Percentiles rank a stretch among this genome's conserved stretches.
Evolutionary conservation across 1,140 invertebrate species (phyloP).

Genomic region (Nomia melanderi): DNA sequence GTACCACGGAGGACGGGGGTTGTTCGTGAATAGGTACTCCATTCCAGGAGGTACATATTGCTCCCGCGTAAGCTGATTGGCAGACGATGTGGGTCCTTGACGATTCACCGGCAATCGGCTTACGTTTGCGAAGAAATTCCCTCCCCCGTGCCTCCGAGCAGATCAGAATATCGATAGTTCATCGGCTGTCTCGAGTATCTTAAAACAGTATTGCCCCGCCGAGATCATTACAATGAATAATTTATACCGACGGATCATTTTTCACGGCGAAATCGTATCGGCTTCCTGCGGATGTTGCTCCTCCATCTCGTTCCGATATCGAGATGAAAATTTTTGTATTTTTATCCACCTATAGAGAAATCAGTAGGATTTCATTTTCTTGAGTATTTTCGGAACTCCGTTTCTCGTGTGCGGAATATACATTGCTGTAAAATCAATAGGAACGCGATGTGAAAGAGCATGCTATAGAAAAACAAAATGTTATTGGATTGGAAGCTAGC

Average conservation of each 20-base stretch:
- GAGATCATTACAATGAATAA: slow-evolving; percentile 5
- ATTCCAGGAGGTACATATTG: slow-evolving; percentile 22
- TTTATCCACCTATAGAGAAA: too few relatives aligned
- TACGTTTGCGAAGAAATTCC: slow-evolving; percentile 47
- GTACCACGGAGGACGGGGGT: neutral
- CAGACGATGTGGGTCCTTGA: slow-evolving; percentile 61
- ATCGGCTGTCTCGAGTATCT: slow-evolving; percentile 13
- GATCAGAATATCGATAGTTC: slow-evolving; percentile 56
- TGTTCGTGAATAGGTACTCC: slow-evolving; percentile 15
- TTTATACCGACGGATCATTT: neutral
- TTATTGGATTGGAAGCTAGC: too few relatives aligned
- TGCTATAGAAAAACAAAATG: too few relatives aligned
- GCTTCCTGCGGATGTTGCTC: neutral
- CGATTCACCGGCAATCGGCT: slow-evolving; percentile 61
- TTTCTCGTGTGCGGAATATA: too few relatives aligned
- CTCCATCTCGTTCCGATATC: too few relatives aligned
- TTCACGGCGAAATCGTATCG: neutral
- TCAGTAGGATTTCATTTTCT: too few relatives aligned
- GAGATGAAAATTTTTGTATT: too few relatives aligned
- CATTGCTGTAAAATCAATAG: too few relatives aligned
- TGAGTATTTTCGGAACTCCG: too few relatives aligned
- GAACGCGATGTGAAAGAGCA: too few relatives aligned
- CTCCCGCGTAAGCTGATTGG: slow-evolving; percentile 60
- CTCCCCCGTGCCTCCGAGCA: slow-evolving; percentile 32
- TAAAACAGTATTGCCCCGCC: neutral